phyloP scores from a whole-genome alignment of 2,113 vertebrate species.

The Corythornis vintsioides region DNA sequence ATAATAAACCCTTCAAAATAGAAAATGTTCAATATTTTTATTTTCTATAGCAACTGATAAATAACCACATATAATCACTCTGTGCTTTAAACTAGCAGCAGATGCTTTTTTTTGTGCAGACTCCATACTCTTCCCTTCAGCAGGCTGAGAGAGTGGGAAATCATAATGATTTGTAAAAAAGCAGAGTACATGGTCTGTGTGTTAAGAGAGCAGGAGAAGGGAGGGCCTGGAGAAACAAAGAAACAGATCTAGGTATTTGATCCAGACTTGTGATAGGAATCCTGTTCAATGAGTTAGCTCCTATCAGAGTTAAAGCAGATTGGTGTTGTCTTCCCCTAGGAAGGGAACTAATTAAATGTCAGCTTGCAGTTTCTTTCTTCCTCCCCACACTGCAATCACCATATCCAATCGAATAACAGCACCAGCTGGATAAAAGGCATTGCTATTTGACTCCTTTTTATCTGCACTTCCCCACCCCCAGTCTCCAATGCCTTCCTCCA shows the following conservation, averaged over 20 bases:
- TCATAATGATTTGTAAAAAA: not conserved
- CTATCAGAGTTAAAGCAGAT: not conserved
- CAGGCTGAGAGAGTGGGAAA: not conserved
- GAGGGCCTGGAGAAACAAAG: not conserved
- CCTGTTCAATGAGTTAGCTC: not conserved
- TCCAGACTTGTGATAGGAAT: not conserved
- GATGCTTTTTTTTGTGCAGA: not conserved
- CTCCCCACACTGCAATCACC: not conserved
- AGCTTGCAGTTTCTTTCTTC: not conserved
- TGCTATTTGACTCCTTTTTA: not conserved
- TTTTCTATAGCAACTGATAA: not conserved
- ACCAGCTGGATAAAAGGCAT: not conserved
- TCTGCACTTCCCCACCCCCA: not conserved
- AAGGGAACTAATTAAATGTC: conserved; percentile 26
- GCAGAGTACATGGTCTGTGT: not conserved
- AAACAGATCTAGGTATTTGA: not conserved
- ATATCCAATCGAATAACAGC: not conserved
- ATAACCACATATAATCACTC: not conserved
- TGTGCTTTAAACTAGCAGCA: not conserved
- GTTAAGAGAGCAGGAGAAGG: not conserved
- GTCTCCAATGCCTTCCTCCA: not conserved
- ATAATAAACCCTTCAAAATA: not conserved
- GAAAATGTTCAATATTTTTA: not conserved
- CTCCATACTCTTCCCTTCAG: not conserved
- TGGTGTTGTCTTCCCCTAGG: not conserved